These are phyloP conservation scores for Mobula birostris DNA, from an alignment of 2,113 vertebrate species.

Conservation along the genomic window DNA sequence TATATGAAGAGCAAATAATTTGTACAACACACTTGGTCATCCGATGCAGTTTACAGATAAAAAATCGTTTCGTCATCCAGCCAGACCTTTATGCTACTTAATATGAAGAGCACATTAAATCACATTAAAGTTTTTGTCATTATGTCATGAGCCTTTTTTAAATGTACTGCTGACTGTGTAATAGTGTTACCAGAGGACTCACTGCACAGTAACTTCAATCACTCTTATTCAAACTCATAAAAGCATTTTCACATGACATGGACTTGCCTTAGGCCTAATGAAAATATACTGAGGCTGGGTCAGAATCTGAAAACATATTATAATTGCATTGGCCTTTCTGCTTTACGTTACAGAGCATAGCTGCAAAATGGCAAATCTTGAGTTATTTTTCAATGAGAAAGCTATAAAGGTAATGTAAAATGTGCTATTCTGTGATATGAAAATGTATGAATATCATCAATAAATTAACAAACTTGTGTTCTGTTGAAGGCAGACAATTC, in stretches of 20 bases:
- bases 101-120: not conserved
- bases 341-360: not conserved
- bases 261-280: not conserved
- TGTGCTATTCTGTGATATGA: not conserved
- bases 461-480: not conserved
- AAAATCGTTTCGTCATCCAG: not conserved
- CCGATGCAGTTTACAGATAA: not conserved
- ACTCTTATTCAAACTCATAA: not conserved
- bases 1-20: not conserved
- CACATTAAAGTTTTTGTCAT: not conserved
- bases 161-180: not conserved
- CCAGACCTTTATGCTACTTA: not conserved
- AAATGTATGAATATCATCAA: not conserved
- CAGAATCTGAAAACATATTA: not conserved
- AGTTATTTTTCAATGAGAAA: not conserved
- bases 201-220: conserved; percentile 12
- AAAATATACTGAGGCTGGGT: conserved; percentile 16
- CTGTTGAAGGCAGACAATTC: not conserved
- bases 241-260: conserved; percentile 7
- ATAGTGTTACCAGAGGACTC: not conserved
- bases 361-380: not conserved
- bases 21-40: not conserved
- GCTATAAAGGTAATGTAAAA: not conserved
- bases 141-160: not conserved
- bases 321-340: conserved; percentile 12